Evolutionary conservation across 2,797 vertebrate species (phyloP).

Genomic region (Micropoecilia bifurca): DNA sequence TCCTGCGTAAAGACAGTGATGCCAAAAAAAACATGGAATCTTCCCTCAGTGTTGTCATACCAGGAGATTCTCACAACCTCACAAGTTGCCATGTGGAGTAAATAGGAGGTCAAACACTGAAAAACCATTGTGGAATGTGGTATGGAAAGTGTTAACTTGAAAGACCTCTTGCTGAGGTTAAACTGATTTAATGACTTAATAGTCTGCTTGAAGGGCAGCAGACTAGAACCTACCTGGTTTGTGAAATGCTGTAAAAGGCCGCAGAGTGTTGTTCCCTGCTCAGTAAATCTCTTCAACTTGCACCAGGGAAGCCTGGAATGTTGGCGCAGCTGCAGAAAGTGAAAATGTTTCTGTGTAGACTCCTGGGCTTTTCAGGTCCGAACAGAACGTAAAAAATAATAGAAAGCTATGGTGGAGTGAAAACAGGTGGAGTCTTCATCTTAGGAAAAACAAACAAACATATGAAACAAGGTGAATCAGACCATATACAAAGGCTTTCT

Average conservation of each 20-base stretch:
- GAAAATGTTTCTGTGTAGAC: slow-evolving; percentile 8
- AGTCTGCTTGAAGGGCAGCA: slow-evolving; percentile 32
- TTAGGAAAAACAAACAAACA: too few species aligned
- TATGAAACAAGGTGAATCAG: slow-evolving; percentile 18
- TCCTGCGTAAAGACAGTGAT: background rate
- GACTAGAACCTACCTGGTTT: slow-evolving; percentile 26
- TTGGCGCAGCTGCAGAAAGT: background rate
- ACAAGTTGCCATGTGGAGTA: background rate
- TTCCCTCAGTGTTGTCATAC: background rate
- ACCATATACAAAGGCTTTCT: slow-evolving; percentile 38
- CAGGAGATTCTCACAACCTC: background rate
- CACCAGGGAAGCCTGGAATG: slow-evolving; percentile 8
- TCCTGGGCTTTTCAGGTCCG: background rate
- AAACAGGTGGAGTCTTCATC: background rate
- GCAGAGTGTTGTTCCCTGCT: slow-evolving; percentile 38
- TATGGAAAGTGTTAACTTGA: slow-evolving; percentile 48
- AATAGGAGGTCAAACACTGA: background rate
- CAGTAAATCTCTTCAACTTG: slow-evolving; percentile 47
- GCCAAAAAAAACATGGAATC: background rate
- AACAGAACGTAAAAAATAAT: background rate
- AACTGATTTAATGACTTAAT: slow-evolving; percentile 57
- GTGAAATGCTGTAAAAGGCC: slow-evolving; percentile 42
- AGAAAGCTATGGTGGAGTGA: background rate
- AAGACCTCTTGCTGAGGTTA: slow-evolving; percentile 17
- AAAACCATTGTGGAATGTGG: background rate